Percentiles rank a stretch among this genome's conserved stretches.
Conservation (phyloP, 1,140 invertebrate species). For the Ips nitidus region DNA sequence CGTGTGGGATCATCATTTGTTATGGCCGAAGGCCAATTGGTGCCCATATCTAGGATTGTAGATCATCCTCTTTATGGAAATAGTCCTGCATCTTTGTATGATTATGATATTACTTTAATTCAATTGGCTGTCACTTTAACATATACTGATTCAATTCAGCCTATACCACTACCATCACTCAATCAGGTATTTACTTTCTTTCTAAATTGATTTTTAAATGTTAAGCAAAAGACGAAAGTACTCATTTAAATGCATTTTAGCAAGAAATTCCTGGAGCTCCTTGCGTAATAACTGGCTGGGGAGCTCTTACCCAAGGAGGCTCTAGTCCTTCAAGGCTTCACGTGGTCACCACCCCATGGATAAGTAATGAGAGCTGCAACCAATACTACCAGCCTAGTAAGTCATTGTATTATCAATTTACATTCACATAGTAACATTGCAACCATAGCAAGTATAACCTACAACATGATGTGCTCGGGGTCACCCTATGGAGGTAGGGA, state of each 20-base stretch:
- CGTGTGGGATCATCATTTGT: slow-evolving; percentile 4
- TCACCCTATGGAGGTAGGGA: slow-evolving; percentile 54
- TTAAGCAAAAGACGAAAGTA: too few relatives aligned
- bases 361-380: slow-evolving; percentile 17
- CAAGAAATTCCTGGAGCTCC: background rate
- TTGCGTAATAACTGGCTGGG: slow-evolving; percentile 41
- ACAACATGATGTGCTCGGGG: slow-evolving; percentile 50
- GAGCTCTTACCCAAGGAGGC: slow-evolving; percentile 34
- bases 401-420: background rate
- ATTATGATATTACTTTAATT: slow-evolving; percentile 16
- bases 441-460: slow-evolving; percentile 45
- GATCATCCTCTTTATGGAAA: slow-evolving; percentile 10
- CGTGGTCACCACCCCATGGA: slow-evolving; percentile 6
- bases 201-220: background rate
- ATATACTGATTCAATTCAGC: slow-evolving; percentile 5
- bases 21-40: background rate
- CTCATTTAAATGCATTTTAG: background rate
- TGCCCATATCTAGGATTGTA: background rate
- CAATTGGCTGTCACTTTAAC: background rate
- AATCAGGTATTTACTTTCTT: slow-evolving; percentile 4
- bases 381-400: slow-evolving; percentile 12
- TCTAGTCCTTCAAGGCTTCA: slow-evolving; percentile 3
- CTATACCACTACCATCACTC: background rate
- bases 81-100: background rate
- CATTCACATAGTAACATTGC: background rate